A percentile compares a stretch with the other conserved stretches of the same genome.
These are phyloP conservation scores for Deroplatys truncata DNA, from an alignment of 2,888 invertebrate species.

Conservation along the genomic window DNA sequence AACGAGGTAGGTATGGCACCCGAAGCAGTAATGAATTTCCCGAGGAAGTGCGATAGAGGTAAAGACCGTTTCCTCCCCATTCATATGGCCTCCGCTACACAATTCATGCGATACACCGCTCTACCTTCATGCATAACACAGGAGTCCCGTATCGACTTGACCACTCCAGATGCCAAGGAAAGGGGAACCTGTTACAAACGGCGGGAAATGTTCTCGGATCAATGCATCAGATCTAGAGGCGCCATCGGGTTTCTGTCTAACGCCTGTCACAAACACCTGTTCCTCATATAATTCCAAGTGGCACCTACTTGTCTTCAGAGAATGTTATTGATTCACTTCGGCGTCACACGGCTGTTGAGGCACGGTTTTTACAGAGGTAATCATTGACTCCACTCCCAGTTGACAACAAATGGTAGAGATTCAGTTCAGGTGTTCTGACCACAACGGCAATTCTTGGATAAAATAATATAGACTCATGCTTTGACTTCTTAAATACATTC, in stretches of 20 bases:
- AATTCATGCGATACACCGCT: neutral
- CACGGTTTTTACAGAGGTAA: no score
- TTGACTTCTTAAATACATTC: no score
- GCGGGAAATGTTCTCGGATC: neutral
- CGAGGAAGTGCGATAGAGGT: neutral
- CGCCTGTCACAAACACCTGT: neutral
- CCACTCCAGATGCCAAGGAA: neutral
- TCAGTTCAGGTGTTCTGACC: no score
- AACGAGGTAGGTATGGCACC: no score
- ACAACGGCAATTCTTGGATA: no score
- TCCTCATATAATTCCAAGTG: no score
- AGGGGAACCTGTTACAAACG: neutral
- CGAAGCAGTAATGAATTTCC: neutral
- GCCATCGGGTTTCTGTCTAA: neutral
- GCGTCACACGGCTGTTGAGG: no score
- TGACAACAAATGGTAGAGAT: no score
- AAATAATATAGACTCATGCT: no score
- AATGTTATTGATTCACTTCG: no score
- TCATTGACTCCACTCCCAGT: no score
- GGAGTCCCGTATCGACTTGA: neutral
- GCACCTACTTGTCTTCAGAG: no score
- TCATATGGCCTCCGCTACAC: neutral
- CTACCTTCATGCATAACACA: neutral
- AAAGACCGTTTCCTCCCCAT: neutral
- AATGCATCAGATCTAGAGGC: neutral